Conservation (phyloP, 2,113 vertebrate species). For the Halichoeres trimaculatus region DNA sequence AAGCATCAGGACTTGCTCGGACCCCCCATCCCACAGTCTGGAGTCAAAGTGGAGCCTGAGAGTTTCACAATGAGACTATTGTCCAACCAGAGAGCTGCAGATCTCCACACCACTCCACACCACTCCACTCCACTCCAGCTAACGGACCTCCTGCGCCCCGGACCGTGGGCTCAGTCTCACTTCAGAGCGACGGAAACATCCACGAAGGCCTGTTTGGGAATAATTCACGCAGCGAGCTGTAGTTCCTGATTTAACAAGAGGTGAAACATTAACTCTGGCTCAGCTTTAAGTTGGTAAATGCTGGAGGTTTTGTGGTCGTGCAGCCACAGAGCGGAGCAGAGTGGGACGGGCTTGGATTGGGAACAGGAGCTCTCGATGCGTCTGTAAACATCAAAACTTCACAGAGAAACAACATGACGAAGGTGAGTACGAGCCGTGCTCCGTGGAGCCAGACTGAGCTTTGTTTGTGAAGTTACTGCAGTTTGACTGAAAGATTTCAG, state of each 20-base stretch:
- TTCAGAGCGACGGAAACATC: background rate
- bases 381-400: background rate
- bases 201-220: background rate
- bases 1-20: background rate
- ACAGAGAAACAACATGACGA: constrained; percentile 59
- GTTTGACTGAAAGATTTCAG: background rate
- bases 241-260: background rate
- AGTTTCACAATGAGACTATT: constrained; percentile 34
- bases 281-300: constrained; percentile 9
- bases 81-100: constrained; percentile 4
- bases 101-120: background rate
- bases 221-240: background rate
- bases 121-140: too few relatives aligned
- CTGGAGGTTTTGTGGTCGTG: background rate
- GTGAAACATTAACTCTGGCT: constrained; percentile 76
- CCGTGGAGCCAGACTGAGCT: background rate
- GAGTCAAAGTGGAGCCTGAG: constrained; percentile 1
- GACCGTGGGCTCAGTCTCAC: background rate
- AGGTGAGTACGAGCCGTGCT: constrained; percentile 30
- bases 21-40: constrained; percentile 1
- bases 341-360: constrained; percentile 66
- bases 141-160: constrained; percentile 10
- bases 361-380: constrained; percentile 14
- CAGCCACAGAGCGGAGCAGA: constrained; percentile 4
- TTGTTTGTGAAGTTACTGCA: background rate